These are phyloP conservation scores for Taxidea taxus DNA, from an alignment of 2,113 vertebrate genomes.

Conservation along the genomic window DNA sequence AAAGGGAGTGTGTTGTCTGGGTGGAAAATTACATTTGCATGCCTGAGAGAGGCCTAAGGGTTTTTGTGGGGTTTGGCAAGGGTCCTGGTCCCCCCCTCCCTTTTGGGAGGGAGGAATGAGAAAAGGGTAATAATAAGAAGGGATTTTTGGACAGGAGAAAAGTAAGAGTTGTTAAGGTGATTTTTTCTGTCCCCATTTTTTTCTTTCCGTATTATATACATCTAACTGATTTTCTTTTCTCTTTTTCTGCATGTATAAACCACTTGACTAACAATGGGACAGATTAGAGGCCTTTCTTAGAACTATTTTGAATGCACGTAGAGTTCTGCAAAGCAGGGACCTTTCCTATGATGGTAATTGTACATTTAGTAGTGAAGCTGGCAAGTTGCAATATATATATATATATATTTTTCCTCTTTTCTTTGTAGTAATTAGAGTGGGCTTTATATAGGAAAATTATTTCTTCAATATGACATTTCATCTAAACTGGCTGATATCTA, in stretches of 20 bases:
- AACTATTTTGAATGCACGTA: conserved; percentile 84
- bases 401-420: not conserved
- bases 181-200: conserved; percentile 80
- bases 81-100: conserved; percentile 72
- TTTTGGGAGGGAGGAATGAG: not conserved
- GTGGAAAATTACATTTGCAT: conserved; percentile 88
- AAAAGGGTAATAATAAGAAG: conserved; percentile 38
- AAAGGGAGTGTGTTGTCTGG: conserved; percentile 84
- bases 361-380: conserved; percentile 83
- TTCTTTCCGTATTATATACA: conserved; percentile 81
- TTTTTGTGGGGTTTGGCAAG: conserved; percentile 84
- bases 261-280: conserved; percentile 87
- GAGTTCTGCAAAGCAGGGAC: conserved; percentile 85
- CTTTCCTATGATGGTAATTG: conserved; percentile 84
- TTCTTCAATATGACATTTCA: conserved; percentile 80
- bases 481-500: conserved; percentile 56
- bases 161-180: conserved; percentile 80
- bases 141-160: conserved; percentile 57
- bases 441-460: conserved; percentile 45
- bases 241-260: conserved; percentile 84
- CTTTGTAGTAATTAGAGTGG: conserved; percentile 68
- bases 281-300: conserved; percentile 85
- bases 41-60: conserved; percentile 83
- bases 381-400: conserved; percentile 66
- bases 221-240: conserved; percentile 83